Percentiles rank a stretch among this genome's conserved stretches.
Evolutionary conservation across 1,140 invertebrate genomes (phyloP).

Genomic region (Drosophila leontia): DNA sequence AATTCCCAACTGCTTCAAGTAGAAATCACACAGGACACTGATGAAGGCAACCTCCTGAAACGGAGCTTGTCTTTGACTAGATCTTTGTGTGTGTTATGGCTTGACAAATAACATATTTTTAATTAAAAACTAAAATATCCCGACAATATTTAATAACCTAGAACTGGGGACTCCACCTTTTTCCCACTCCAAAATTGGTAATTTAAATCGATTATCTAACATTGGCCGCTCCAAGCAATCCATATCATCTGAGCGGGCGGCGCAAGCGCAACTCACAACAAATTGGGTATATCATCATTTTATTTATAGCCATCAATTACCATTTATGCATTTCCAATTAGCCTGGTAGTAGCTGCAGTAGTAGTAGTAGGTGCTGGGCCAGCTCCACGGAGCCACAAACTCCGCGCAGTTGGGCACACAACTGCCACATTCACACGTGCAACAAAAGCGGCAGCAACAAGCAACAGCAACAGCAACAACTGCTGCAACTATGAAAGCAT

Average conservation of each 20-base stretch:
- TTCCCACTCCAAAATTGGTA: slow-evolving; percentile 12
- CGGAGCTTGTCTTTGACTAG: neutral
- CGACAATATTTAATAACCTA: neutral
- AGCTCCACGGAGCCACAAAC: slow-evolving; percentile 6
- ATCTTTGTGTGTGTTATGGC: no score
- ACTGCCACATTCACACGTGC: slow-evolving; percentile 72
- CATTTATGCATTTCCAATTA: slow-evolving; percentile 77
- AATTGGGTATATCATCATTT: slow-evolving; percentile 46
- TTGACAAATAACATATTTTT: no score
- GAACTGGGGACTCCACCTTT: slow-evolving; percentile 2
- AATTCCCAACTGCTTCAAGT: neutral
- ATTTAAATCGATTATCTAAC: slow-evolving; percentile 33
- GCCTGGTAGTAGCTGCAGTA: slow-evolving; percentile 53
- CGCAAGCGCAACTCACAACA: slow-evolving; percentile 25
- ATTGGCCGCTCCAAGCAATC: slow-evolving; percentile 11
- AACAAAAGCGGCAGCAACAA: slow-evolving; percentile 37
- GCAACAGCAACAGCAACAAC: slow-evolving; percentile 11
- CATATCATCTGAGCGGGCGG: slow-evolving; percentile 11
- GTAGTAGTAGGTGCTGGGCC: slow-evolving; percentile 47
- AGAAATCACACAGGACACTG: neutral
- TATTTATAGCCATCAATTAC: slow-evolving; percentile 72
- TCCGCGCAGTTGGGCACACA: slow-evolving; percentile 24
- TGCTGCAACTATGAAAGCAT: slow-evolving; percentile 44
- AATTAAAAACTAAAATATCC: neutral
- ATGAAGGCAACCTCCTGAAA: neutral